Evolutionary conservation across 1,140 invertebrate species (phyloP).

Genomic region (Calephelis nemesis): DNA sequence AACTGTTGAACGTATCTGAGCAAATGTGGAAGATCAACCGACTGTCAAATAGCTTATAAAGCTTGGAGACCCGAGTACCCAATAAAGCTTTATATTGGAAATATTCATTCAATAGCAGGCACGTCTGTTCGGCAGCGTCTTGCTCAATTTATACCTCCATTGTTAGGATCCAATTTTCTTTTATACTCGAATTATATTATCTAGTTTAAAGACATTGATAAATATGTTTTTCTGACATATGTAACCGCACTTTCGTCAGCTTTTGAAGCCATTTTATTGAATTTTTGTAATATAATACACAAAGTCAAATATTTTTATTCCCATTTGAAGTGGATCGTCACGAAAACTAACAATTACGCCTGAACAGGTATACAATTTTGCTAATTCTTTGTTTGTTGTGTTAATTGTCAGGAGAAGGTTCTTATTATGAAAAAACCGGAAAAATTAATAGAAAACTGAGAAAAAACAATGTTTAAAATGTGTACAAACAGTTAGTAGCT

Average conservation of each 20-base stretch:
- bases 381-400: too few relatives aligned
- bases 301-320: too few relatives aligned
- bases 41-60: constrained; percentile 7
- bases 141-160: constrained; percentile 1
- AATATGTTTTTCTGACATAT: neutral
- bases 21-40: constrained; percentile 4
- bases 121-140: neutral
- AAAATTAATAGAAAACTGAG: too few relatives aligned
- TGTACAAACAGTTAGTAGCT: too few relatives aligned
- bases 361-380: too few relatives aligned
- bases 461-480: too few relatives aligned
- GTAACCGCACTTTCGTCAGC: neutral
- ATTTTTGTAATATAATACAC: too few relatives aligned
- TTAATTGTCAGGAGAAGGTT: too few relatives aligned
- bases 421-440: too few relatives aligned
- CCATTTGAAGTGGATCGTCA: too few relatives aligned
- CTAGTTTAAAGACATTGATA: neutral
- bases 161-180: constrained; percentile 8
- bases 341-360: too few relatives aligned
- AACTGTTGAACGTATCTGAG: neutral
- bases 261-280: too few relatives aligned
- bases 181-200: constrained; percentile 3
- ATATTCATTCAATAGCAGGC: neutral
- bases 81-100: constrained; percentile 8
- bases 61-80: neutral